These are phyloP conservation scores for Drosophila kanekoi DNA, from an alignment of 2,888 invertebrate genomes.

Conservation along the genomic window DNA sequence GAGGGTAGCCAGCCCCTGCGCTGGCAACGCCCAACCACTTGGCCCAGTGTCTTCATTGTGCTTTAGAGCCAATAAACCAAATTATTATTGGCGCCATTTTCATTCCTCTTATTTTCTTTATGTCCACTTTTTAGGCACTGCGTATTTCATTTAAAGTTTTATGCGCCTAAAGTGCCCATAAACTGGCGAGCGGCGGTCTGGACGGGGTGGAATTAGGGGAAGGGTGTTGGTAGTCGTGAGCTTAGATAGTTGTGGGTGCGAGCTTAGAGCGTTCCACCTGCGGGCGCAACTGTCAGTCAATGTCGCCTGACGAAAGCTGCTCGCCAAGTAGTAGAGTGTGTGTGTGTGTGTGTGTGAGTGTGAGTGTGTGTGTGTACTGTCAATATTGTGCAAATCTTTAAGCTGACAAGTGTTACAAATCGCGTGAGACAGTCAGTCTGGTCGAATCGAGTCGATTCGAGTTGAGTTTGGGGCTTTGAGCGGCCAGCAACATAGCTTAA, in stretches of 20 bases:
- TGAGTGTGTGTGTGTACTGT: conserved; percentile 42
- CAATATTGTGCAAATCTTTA: conserved; percentile 68
- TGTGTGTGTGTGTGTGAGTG: conserved; percentile 8
- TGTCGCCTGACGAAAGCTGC: conserved; percentile 13
- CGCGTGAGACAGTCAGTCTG: conserved; percentile 39
- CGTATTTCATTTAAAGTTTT: conserved; percentile 79
- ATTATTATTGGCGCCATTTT: conserved; percentile 84
- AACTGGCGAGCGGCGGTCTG: conserved; percentile 3
- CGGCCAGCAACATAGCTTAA: conserved; percentile 51
- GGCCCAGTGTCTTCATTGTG: conserved; percentile 80
- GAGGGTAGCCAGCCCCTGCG: conserved; percentile 22
- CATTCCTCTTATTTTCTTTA: conserved; percentile 45
- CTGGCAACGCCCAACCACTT: conserved; percentile 57
- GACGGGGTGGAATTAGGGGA: background rate
- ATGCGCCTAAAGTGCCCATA: conserved; percentile 65
- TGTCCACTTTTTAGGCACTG: conserved; percentile 38
- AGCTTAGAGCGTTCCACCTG: conserved; percentile 22
- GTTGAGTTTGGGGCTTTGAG: conserved; percentile 22
- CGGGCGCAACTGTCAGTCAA: conserved; percentile 53
- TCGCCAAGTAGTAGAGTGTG: background rate
- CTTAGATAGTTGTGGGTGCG: conserved; percentile 29
- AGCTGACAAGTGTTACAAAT: conserved; percentile 80
- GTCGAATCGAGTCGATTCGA: background rate
- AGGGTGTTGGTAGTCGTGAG: background rate
- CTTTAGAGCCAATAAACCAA: conserved; percentile 84